Conservation (phyloP, 2,113 vertebrate species). For the Propithecus coquereli region DNA sequence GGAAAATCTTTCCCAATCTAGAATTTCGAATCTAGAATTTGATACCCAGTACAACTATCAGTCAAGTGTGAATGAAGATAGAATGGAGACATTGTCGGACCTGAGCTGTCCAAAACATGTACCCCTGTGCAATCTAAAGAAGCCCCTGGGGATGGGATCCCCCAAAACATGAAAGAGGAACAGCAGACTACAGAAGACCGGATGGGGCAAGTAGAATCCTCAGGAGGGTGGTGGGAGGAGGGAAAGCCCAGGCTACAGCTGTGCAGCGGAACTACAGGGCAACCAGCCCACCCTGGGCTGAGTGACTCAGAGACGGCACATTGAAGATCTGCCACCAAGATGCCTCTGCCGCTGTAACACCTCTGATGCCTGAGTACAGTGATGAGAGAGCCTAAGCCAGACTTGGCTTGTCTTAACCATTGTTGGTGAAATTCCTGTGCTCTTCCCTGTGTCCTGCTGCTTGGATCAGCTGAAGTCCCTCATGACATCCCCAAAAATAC, state of each 20-base stretch:
- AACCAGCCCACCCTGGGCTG: background rate
- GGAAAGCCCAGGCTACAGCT: background rate
- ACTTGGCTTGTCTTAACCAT: background rate
- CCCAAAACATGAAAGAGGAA: background rate
- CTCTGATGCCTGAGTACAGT: background rate
- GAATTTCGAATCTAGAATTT: background rate
- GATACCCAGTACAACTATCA: background rate
- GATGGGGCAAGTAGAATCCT: background rate
- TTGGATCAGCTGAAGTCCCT: background rate
- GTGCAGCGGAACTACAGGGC: background rate
- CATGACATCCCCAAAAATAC: no score
- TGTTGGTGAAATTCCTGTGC: background rate
- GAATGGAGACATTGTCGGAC: background rate
- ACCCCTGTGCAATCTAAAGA: background rate
- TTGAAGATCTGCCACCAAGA: background rate
- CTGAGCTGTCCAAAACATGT: background rate
- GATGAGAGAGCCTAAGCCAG: background rate
- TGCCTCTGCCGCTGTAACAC: background rate
- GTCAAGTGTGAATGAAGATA: background rate
- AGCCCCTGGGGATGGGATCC: background rate
- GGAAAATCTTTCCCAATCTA: background rate
- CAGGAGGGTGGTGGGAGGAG: background rate
- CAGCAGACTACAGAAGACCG: fast-evolving
- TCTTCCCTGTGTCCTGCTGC: background rate
- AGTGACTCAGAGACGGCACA: background rate